phyloP scores from a whole-genome alignment of 2,113 vertebrate species.

The Glaucomys volans region DNA sequence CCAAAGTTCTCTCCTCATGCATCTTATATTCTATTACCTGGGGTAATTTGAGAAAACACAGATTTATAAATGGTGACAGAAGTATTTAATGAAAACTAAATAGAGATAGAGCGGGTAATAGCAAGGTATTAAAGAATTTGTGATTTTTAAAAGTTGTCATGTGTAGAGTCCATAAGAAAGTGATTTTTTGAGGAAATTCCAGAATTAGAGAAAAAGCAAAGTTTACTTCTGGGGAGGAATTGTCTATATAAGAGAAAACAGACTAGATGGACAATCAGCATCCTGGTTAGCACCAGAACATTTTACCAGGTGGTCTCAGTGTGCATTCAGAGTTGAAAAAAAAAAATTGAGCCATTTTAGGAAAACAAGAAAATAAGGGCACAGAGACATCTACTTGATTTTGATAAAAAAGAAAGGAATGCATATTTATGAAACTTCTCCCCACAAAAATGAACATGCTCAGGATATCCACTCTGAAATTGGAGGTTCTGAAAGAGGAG shows the following conservation, averaged over 20 bases:
- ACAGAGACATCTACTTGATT: background rate
- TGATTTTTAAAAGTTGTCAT: background rate
- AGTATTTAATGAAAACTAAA: background rate
- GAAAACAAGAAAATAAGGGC: background rate
- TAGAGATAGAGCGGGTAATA: background rate
- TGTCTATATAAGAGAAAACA: background rate
- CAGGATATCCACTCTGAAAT: background rate
- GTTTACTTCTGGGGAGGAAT: background rate
- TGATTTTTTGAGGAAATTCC: background rate
- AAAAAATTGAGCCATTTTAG: background rate
- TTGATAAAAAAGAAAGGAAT: background rate
- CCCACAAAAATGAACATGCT: background rate
- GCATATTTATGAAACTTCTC: background rate
- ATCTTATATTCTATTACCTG: background rate
- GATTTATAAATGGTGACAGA: background rate
- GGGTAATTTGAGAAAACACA: background rate
- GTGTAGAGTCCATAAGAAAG: background rate
- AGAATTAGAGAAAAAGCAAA: background rate
- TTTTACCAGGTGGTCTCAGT: background rate
- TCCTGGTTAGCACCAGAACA: background rate
- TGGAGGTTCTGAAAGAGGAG: accelerated
- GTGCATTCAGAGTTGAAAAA: background rate
- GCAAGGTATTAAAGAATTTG: background rate
- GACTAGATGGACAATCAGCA: background rate
- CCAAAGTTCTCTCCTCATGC: accelerated